Conservation (phyloP, 2,888 invertebrate genomes). For the Ypsolopha sequella region DNA sequence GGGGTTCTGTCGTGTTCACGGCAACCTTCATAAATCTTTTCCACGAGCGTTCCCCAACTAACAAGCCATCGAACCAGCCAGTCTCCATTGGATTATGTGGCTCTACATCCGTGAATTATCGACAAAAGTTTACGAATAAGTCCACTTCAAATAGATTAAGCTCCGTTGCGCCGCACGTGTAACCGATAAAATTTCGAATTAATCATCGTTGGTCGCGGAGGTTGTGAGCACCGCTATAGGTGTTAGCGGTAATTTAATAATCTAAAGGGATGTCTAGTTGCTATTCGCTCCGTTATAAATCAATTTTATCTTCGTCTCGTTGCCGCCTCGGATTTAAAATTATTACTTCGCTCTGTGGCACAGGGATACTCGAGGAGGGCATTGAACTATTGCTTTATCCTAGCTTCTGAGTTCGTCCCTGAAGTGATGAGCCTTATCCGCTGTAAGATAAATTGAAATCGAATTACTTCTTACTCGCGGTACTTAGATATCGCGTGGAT, state of each 20-base stretch:
- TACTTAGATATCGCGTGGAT: too few relatives aligned
- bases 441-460: too few relatives aligned
- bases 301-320: constrained; percentile 43
- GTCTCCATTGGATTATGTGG: constrained; percentile 11
- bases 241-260: constrained; percentile 43
- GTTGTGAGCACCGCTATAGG: constrained; percentile 26
- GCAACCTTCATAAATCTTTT: constrained; percentile 66
- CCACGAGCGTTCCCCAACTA: constrained; percentile 56
- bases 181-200: constrained; percentile 42
- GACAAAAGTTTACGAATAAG: constrained; percentile 53
- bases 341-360: constrained; percentile 20
- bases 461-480: too few relatives aligned
- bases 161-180: constrained; percentile 18
- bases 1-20: constrained; percentile 22
- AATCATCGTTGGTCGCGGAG: constrained; percentile 37
- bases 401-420: too few relatives aligned
- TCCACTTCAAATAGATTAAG: constrained; percentile 53
- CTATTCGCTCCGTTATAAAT: constrained; percentile 33
- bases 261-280: constrained; percentile 38
- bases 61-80: constrained; percentile 39
- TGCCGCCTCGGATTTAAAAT: constrained; percentile 32
- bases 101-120: constrained; percentile 42
- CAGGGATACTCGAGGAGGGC: too few relatives aligned
- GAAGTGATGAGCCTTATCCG: too few relatives aligned
- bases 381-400: too few relatives aligned